Conservation (phyloP, 1,140 invertebrate species). For the Samia ricini region DNA sequence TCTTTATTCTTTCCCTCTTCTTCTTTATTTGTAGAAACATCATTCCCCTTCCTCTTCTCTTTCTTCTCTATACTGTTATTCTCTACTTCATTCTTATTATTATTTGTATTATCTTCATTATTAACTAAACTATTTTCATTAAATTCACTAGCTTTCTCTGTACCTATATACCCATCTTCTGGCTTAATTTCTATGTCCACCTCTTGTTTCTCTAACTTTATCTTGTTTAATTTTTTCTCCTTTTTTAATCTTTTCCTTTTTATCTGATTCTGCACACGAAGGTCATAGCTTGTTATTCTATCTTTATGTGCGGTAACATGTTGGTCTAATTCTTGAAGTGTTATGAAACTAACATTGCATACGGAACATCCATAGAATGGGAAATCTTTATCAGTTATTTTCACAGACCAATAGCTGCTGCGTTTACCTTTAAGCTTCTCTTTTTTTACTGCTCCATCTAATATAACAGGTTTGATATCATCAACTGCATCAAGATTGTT, state of each 20-base stretch:
- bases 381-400: constrained; percentile 55
- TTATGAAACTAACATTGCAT: constrained; percentile 52
- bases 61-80: constrained; percentile 30
- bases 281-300: constrained; percentile 58
- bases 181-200: constrained; percentile 58
- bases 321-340: constrained; percentile 46
- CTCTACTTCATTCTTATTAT: constrained; percentile 5
- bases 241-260: constrained; percentile 57
- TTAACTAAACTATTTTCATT: constrained; percentile 14
- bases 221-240: constrained; percentile 49
- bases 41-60: not conserved
- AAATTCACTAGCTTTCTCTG: constrained; percentile 45
- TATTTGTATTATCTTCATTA: constrained; percentile 6
- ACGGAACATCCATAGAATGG: constrained; percentile 63
- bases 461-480: constrained; percentile 18
- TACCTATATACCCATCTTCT: constrained; percentile 63
- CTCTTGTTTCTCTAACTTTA: constrained; percentile 37
- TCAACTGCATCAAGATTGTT: not conserved
- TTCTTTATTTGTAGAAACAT: constrained; percentile 9
- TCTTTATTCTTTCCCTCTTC: constrained; percentile 23
- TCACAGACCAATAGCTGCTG: constrained; percentile 52
- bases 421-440: constrained; percentile 27
- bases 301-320: constrained; percentile 60
- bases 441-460: constrained; percentile 33
- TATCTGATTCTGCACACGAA: constrained; percentile 53